Percentiles rank a stretch among this genome's conserved stretches.
phyloP scores from a whole-genome alignment of 2,888 invertebrate species.

The Deilephila porcellus region DNA sequence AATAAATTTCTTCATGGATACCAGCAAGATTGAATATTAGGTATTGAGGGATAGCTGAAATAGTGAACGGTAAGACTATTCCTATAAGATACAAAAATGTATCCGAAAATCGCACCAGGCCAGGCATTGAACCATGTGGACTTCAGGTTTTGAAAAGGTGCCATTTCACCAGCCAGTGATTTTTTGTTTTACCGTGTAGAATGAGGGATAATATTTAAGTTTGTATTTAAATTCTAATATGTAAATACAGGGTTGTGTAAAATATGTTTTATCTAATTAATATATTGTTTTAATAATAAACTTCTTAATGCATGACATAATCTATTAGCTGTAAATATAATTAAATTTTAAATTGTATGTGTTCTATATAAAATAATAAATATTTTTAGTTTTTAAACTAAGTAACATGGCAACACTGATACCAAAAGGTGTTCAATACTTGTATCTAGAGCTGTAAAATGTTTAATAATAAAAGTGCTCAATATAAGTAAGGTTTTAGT shows the following conservation, averaged over 20 bases:
- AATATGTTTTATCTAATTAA: background rate
- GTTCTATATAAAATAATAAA: background rate
- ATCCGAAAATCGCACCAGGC: no score
- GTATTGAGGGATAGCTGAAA: no score
- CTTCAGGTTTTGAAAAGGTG: background rate
- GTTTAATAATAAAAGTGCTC: no score
- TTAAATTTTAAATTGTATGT: no score
- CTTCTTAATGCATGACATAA: conserved; percentile 12
- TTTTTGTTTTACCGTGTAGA: background rate
- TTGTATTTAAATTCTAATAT: background rate
- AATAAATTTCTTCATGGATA: no score
- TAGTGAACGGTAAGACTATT: no score
- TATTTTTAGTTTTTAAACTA: background rate
- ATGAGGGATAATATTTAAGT: background rate
- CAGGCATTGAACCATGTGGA: no score
- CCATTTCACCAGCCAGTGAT: background rate
- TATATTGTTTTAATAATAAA: background rate
- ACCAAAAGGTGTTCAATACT: background rate
- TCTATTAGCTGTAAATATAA: background rate
- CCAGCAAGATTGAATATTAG: no score
- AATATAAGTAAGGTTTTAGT: no score
- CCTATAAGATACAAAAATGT: no score
- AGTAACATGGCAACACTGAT: conserved; percentile 8
- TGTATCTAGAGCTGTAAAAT: background rate
- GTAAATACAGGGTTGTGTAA: conserved; percentile 1